Evolutionary conservation across 2,888 invertebrate genomes (phyloP), one percentile per base, ranked within the genome.

Genomic region (Amphipoea oculea): DNA sequence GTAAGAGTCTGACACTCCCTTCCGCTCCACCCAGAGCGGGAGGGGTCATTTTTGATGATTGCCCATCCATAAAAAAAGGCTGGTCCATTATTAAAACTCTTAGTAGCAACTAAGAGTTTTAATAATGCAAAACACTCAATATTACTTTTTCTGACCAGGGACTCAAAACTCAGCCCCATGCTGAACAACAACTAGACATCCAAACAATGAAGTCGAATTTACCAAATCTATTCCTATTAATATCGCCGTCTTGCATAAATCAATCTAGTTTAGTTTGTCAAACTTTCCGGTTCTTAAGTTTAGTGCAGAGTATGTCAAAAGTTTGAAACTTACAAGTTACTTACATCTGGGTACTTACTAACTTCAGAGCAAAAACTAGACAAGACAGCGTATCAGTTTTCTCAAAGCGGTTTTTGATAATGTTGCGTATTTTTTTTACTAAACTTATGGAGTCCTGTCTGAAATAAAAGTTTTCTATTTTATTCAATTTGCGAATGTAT

Each of bases 181-280:
- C 1, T 42, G 7, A 5, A n/a, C 14, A 12, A 17, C 4, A 7
- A 45, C 36, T 57, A 60, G 17, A 67, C 7, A 51, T 40, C 42
- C 20, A 29, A 68, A 78, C 62, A 45, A 36, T n/a, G 45, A 66
- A 60, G 17, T 66, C 12, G 1, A 81, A 60, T 40, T 48, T 9
- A 54, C 12, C 11, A 67, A 54, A 36, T 57, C 9, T 48, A 80
- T 60, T 60, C 6, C n/a, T 60, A 73, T 60, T 66, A 66, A 66
- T 81, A 62, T n/a, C 5, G 9, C 45, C 29, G 11, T 51, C 48
- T 69, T 81, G 65, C 66, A 79, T 79, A 86, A 86, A 86, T 76
- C 76, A 74, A 74, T 86, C 42, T 29, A 63, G 36, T 68, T 67
- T 4, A 63, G 36, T 68, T 67, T 4, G 2, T 23, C 4, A 2